phyloP scores from a whole-genome alignment of 2,113 vertebrate genomes.

The Tichodroma muraria region DNA sequence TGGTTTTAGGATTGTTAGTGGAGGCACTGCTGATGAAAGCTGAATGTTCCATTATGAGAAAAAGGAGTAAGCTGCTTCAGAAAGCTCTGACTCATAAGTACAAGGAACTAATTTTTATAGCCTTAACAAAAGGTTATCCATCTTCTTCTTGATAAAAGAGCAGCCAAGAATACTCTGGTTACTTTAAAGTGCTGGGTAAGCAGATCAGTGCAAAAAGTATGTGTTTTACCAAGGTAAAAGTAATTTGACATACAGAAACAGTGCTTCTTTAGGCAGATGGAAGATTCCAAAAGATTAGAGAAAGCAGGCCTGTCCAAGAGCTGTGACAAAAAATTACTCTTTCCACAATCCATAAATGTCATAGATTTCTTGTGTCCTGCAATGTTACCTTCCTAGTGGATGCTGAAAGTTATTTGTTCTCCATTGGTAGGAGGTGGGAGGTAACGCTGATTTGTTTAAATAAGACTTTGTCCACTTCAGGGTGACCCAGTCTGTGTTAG shows the following conservation, averaged over 20 bases:
- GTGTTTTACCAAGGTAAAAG: background rate
- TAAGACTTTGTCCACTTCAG: background rate
- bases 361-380: background rate
- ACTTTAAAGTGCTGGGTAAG: background rate
- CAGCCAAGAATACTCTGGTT: background rate
- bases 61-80: background rate
- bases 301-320: background rate
- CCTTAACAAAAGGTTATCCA: background rate
- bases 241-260: background rate
- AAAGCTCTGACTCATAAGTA: slow-evolving; percentile 8
- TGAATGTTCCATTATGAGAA: background rate
- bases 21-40: background rate
- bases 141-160: slow-evolving; percentile 5
- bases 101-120: slow-evolving; percentile 8
- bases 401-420: background rate
- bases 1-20: background rate
- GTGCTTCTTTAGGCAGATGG: background rate
- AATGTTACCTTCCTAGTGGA: background rate
- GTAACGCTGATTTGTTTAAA: background rate
- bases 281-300: background rate
- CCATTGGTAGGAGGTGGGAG: background rate
- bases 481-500: background rate
- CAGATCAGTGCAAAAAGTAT: background rate
- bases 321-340: background rate
- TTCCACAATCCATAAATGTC: background rate